A percentile compares a stretch with the other conserved stretches of the same genome.
phyloP scores from a whole-genome alignment of 1,140 invertebrate genomes.

The Spodoptera frugiperda region DNA sequence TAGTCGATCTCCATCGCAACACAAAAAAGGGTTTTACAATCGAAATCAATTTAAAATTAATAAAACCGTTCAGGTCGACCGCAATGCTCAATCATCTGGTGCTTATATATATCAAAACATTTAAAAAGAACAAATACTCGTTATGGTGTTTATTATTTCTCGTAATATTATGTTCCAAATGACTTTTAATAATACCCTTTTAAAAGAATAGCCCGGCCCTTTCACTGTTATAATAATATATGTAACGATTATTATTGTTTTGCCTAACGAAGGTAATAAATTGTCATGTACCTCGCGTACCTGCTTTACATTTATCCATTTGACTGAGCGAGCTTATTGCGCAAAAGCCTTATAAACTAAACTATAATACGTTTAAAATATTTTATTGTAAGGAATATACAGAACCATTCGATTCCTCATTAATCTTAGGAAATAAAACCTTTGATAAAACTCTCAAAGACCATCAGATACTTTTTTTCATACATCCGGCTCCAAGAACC shows the following conservation, averaged over 20 bases:
- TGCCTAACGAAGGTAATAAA: constrained; percentile 45
- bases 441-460: constrained; percentile 12
- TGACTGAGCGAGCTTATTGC: not conserved
- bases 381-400: not conserved
- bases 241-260: constrained; percentile 45
- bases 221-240: constrained; percentile 56
- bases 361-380: not conserved
- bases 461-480: constrained; percentile 14
- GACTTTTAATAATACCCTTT: constrained; percentile 64
- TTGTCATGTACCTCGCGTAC: constrained; percentile 23
- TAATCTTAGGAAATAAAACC: constrained; percentile 12
- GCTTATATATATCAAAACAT: constrained; percentile 51
- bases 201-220: constrained; percentile 53
- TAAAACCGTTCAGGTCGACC: constrained; percentile 51
- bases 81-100: constrained; percentile 56
- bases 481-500: constrained; percentile 4
- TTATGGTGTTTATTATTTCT: constrained; percentile 56
- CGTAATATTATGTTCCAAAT: constrained; percentile 54
- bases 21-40: constrained; percentile 54
- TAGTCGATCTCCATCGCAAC: constrained; percentile 40
- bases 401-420: not conserved
- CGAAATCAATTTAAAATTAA: constrained; percentile 59
- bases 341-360: constrained; percentile 9
- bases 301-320: constrained; percentile 30
- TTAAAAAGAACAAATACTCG: constrained; percentile 54